Evolutionary conservation across 2,113 vertebrate genomes (phyloP).

Genomic region (Myodes glareolus): DNA sequence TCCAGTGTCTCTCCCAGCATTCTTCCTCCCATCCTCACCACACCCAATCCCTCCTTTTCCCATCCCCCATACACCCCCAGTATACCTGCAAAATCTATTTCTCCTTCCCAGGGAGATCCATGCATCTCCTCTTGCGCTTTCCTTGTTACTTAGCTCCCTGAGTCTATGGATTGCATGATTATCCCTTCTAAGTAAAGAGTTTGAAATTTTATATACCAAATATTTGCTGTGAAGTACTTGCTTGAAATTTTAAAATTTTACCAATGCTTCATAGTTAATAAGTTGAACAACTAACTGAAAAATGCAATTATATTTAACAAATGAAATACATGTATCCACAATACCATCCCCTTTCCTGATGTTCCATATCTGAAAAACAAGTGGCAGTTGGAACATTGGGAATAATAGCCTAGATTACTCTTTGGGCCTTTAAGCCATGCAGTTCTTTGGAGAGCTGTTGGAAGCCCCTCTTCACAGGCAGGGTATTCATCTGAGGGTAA

Average conservation of each 20-base stretch:
- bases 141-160: neutral
- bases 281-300: conserved; percentile 4
- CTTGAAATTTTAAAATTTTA: conserved; percentile 29
- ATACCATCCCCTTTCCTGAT: neutral
- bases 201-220: neutral
- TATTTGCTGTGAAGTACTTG: conserved; percentile 3
- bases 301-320: neutral
- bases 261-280: neutral
- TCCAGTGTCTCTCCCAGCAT: neutral
- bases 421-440: conserved; percentile 1
- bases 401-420: neutral
- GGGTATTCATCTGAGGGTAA: neutral
- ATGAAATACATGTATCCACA: neutral
- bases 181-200: neutral
- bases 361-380: neutral
- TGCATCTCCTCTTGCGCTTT: neutral
- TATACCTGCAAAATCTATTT: neutral
- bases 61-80: neutral
- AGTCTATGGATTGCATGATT: neutral
- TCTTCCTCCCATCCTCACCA: neutral
- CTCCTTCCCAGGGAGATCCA: neutral
- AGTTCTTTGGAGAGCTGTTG: conserved; percentile 20
- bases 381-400: neutral
- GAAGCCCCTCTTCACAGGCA: conserved; percentile 40
- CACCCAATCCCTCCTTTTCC: neutral